Percentiles rank a stretch among this genome's conserved stretches.
phyloP scores from a whole-genome alignment of 2,113 vertebrate genomes.

The Sinocyclocheilus anshuiensis region DNA sequence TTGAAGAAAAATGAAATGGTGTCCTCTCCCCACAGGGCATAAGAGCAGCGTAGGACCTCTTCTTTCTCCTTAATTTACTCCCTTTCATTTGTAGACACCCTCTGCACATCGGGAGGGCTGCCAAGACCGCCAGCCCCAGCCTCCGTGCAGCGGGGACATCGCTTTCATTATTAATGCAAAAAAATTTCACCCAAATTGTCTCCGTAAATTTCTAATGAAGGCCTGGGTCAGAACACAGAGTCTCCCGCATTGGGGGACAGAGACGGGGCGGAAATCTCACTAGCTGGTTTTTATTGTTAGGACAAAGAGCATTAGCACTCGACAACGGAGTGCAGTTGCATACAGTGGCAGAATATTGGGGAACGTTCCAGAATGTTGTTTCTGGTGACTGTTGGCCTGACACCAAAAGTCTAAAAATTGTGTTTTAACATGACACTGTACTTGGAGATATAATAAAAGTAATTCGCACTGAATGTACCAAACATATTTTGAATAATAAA shows the following conservation, averaged over 20 bases:
- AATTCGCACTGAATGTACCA: slow-evolving; percentile 24
- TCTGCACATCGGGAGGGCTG: slow-evolving; percentile 53
- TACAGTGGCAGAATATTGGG: not conserved
- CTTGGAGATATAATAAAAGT: slow-evolving; percentile 15
- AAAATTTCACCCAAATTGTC: slow-evolving; percentile 65
- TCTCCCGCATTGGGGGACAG: slow-evolving; percentile 13
- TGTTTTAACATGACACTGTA: slow-evolving; percentile 16
- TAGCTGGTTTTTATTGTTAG: not conserved
- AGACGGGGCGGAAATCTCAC: not conserved
- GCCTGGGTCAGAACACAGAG: slow-evolving; percentile 23
- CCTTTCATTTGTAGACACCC: slow-evolving; percentile 48
- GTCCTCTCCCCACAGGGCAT: slow-evolving; percentile 30
- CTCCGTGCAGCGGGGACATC: slow-evolving; percentile 37
- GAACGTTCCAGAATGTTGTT: not conserved
- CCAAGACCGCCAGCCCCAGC: slow-evolving; percentile 43
- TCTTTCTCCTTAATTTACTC: slow-evolving; percentile 48
- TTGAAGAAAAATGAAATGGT: slow-evolving; percentile 50
- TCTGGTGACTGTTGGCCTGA: not conserved
- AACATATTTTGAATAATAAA: slow-evolving; percentile 25
- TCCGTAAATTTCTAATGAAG: slow-evolving; percentile 57
- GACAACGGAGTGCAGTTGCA: not conserved
- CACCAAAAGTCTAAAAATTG: not conserved
- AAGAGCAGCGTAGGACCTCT: not conserved
- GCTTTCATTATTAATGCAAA: slow-evolving; percentile 71
- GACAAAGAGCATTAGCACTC: slow-evolving; percentile 1